Percentiles rank a stretch among this genome's conserved stretches.
phyloP scores from a whole-genome alignment of 2,113 vertebrate species.

The Genyomyrus donnyi region DNA sequence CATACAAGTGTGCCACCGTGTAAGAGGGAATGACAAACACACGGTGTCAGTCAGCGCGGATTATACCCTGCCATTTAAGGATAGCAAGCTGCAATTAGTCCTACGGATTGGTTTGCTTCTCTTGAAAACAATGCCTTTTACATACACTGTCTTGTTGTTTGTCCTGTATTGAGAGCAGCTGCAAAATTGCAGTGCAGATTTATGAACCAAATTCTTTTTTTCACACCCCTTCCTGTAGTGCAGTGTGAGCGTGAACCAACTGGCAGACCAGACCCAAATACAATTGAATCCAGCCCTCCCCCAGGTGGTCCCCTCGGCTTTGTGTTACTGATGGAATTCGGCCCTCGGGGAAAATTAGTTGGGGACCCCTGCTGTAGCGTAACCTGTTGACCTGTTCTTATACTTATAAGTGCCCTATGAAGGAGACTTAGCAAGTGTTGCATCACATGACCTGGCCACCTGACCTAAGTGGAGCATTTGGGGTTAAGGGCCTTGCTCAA shows the following conservation, averaged over 20 bases:
- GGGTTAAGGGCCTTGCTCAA: too few relatives aligned
- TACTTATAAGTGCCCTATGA: too few relatives aligned
- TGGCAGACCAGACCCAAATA: neutral
- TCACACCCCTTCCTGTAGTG: neutral
- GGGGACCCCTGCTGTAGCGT: too few relatives aligned
- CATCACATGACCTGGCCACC: too few relatives aligned
- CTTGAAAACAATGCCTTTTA: neutral
- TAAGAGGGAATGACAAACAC: neutral
- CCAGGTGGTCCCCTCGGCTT: too few relatives aligned
- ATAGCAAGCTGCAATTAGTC: neutral
- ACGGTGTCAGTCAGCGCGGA: neutral
- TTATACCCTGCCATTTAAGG: neutral
- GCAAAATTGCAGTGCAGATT: neutral
- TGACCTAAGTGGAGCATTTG: too few relatives aligned
- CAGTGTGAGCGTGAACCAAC: neutral
- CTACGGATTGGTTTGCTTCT: neutral
- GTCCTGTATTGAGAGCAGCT: neutral
- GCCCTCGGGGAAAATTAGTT: too few relatives aligned
- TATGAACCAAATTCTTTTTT: neutral
- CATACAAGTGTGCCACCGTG: neutral
- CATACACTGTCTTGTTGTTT: neutral
- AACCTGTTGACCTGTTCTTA: too few relatives aligned
- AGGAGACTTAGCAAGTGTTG: too few relatives aligned
- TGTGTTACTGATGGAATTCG: too few relatives aligned
- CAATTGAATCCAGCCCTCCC: neutral